Evolutionary conservation across 1,140 invertebrate genomes (phyloP).

Genomic region (Zelostemma sp.): DNA sequence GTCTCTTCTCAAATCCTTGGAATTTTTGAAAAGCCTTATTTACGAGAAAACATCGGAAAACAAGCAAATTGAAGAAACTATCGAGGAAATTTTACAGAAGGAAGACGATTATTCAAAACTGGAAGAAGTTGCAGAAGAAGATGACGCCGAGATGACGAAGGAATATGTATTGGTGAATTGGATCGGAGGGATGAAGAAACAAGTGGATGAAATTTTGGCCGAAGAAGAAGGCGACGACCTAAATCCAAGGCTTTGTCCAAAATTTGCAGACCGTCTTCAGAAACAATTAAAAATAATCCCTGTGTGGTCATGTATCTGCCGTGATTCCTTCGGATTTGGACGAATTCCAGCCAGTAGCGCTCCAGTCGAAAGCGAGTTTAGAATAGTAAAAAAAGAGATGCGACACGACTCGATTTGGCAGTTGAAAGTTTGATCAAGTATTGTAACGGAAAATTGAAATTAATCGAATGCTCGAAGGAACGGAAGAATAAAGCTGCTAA

Average conservation of each 20-base stretch:
- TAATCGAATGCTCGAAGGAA: neutral
- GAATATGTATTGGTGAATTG: neutral
- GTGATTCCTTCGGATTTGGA: conserved; percentile 10
- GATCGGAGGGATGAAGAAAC: neutral
- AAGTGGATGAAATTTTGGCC: neutral
- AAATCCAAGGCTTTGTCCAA: conserved; percentile 3
- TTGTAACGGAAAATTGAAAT: conserved; percentile 15
- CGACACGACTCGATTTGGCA: neutral
- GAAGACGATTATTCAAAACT: too few relatives aligned
- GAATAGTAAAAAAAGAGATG: conserved; percentile 10
- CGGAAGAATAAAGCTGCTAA: neutral
- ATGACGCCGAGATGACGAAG: neutral
- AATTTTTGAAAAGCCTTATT: conserved; percentile 3
- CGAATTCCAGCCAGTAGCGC: conserved; percentile 17
- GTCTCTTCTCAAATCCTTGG: neutral
- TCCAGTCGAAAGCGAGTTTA: conserved; percentile 11
- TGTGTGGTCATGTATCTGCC: neutral
- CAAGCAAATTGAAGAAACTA: conserved; percentile 2
- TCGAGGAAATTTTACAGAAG: neutral
- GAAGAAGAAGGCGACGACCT: conserved; percentile 12
- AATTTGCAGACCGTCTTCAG: conserved; percentile 5
- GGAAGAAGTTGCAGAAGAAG: neutral
- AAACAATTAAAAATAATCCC: conserved; percentile 10
- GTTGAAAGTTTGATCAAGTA: conserved; percentile 8
- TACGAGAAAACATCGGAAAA: too few relatives aligned